Conservation (phyloP, 1,140 invertebrate species). For the Gryon sp. region DNA sequence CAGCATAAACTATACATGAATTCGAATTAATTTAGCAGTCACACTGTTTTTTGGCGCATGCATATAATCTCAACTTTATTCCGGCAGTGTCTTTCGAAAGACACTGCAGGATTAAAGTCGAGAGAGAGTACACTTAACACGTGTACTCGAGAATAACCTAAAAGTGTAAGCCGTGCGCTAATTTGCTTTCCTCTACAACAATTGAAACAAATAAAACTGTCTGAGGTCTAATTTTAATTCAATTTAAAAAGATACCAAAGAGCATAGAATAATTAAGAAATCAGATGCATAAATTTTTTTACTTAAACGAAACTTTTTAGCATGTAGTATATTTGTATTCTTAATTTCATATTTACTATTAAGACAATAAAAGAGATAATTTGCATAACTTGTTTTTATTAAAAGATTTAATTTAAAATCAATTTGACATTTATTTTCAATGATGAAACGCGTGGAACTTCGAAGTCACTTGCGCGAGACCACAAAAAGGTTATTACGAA, state of each 20-base stretch:
- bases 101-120: too few species aligned
- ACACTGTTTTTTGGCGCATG: slow-evolving; percentile 6
- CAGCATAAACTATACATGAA: neutral
- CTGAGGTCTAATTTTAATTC: slow-evolving; percentile 15
- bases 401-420: slow-evolving; percentile 16
- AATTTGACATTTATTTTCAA: slow-evolving; percentile 12
- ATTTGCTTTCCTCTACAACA: slow-evolving; percentile 19
- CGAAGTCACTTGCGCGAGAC: neutral
- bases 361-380: too few species aligned
- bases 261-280: slow-evolving; percentile 4
- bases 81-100: slow-evolving; percentile 4
- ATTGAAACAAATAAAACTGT: slow-evolving; percentile 9
- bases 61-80: slow-evolving; percentile 26
- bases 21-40: slow-evolving; percentile 25
- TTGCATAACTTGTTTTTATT: neutral
- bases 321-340: too few species aligned
- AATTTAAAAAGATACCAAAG: neutral
- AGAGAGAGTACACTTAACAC: too few species aligned
- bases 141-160: neutral
- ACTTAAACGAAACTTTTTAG: neutral
- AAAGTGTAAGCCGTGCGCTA: slow-evolving; percentile 5
- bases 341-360: too few species aligned
- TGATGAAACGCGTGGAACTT: neutral
- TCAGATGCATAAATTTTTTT: neutral
- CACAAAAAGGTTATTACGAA: slow-evolving; percentile 17